Evolutionary conservation across 2,888 invertebrate species (phyloP).

Genomic region (Zygaena filipendulae): DNA sequence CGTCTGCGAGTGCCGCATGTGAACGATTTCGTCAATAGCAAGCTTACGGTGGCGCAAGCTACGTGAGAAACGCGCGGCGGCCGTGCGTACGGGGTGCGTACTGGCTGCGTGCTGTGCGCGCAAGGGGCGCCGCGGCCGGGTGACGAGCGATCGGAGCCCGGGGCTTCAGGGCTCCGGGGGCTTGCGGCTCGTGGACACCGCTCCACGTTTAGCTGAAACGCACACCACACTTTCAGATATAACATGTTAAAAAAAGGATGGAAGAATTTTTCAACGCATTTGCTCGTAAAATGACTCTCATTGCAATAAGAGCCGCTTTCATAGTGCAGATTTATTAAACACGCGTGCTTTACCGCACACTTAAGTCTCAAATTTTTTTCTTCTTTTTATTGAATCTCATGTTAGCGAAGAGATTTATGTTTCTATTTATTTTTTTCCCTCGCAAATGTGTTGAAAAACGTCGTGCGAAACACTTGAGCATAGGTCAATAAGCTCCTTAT

Average conservation of each 20-base stretch:
- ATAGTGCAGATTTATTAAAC: too few relatives aligned
- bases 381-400: too few relatives aligned
- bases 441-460: too few relatives aligned
- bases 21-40: conserved; percentile 55
- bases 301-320: too few relatives aligned
- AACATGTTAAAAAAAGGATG: not conserved
- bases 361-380: too few relatives aligned
- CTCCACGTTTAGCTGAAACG: conserved; percentile 21
- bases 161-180: not conserved
- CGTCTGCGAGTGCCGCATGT: conserved; percentile 25
- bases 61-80: conserved; percentile 46
- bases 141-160: not conserved
- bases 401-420: too few relatives aligned
- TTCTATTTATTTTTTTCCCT: too few relatives aligned
- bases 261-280: too few relatives aligned
- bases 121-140: conserved; percentile 1
- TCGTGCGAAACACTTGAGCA: too few relatives aligned
- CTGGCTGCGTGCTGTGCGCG: conserved; percentile 10
- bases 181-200: not conserved
- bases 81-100: conserved; percentile 15
- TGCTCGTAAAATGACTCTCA: too few relatives aligned
- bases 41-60: conserved; percentile 62
- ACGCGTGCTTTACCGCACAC: too few relatives aligned
- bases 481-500: too few relatives aligned
- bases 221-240: conserved; percentile 1